Conservation (phyloP, 2,113 vertebrate species). For the Ginglymostoma cirratum region DNA sequence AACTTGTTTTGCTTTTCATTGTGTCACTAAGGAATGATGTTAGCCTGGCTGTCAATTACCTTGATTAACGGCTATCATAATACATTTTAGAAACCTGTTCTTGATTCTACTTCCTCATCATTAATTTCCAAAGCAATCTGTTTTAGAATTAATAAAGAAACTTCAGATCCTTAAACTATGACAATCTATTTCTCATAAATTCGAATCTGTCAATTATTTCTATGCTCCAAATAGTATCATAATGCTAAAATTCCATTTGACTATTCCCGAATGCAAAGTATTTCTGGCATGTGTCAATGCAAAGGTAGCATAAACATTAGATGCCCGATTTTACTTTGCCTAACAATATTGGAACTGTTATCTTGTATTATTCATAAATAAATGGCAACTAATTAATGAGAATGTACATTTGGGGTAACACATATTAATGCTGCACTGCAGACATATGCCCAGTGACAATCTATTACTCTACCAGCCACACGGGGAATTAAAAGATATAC, state of each 20-base stretch:
- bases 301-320: not conserved
- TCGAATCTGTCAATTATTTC: not conserved
- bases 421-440: too few relatives aligned
- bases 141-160: not conserved
- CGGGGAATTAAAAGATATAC: too few relatives aligned
- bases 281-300: not conserved
- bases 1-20: not conserved
- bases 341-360: not conserved
- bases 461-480: too few relatives aligned
- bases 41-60: not conserved
- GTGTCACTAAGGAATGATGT: not conserved
- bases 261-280: not conserved
- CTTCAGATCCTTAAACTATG: not conserved
- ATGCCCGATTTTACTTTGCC: not conserved
- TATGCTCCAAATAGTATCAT: not conserved
- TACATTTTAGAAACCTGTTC: not conserved
- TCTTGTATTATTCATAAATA: too few relatives aligned
- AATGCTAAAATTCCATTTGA: not conserved
- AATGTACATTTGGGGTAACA: too few relatives aligned
- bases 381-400: too few relatives aligned
- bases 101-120: too few relatives aligned
- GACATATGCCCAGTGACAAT: too few relatives aligned
- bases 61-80: not conserved
- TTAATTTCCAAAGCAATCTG: not conserved
- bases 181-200: not conserved